A percentile compares a stretch with the other conserved stretches of the same genome.
These are phyloP conservation scores for Eublepharis macularius DNA, from an alignment of 2,113 vertebrate species.

Conservation along the genomic window DNA sequence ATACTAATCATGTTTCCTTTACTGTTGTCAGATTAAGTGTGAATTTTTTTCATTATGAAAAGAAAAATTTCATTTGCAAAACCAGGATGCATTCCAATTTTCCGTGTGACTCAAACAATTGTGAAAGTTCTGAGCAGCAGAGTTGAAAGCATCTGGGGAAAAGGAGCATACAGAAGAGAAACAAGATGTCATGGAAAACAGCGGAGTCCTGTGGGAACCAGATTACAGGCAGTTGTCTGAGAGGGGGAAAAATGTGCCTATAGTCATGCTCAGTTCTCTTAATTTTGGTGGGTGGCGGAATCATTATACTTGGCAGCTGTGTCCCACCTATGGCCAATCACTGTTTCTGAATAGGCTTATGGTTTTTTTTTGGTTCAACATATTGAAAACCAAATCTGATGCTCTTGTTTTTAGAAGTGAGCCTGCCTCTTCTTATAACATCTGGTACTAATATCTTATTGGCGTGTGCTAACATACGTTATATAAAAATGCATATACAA, in stretches of 20 bases:
- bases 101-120: background rate
- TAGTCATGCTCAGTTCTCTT: background rate
- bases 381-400: background rate
- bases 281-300: background rate
- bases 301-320: background rate
- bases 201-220: background rate
- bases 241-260: background rate
- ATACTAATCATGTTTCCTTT: background rate
- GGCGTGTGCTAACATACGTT: background rate
- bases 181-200: background rate
- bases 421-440: background rate
- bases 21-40: background rate
- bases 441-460: slow-evolving; percentile 8
- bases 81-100: background rate
- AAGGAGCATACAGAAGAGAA: background rate
- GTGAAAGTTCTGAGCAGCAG: background rate
- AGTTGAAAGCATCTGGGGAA: background rate
- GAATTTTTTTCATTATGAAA: background rate
- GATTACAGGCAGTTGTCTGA: background rate
- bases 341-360: background rate
- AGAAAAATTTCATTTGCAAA: background rate
- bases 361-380: background rate
- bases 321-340: background rate
- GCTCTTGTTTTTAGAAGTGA: background rate
- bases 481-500: too few relatives aligned